Base-by-base conservation (phyloP, 2,888 invertebrate genomes). In the Iselma pallidipennis region DNA sequence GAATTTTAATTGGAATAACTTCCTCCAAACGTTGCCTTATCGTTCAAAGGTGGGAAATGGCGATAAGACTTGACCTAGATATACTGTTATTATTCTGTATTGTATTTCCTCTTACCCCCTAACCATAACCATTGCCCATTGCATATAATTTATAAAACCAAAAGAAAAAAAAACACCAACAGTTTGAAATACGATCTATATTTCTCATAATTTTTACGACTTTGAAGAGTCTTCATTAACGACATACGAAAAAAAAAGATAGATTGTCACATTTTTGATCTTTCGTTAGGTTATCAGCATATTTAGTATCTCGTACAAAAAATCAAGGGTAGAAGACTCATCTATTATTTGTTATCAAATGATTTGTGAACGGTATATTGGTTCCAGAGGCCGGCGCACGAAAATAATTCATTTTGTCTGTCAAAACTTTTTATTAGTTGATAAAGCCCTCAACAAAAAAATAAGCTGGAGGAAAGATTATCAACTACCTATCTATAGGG, bases 1-100 rank as follows among this genome's bases (percentile, higher is more conserved):
- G 51, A 61, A 57, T 61, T 61, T 61, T 61, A 61, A 61, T 61
- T 61, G 57, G 57, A 61, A 57, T 53, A 33, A 57, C 61, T 61
- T 61, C 61, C 61, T 61, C 55, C 29, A 53, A 53, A 52, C 26
- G 28, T 16, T 25, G 42, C 57, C 57, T 61, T 57, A 57, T 29
- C 51, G n/a, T 19, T 19, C 42, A 42, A 23, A 61, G 57, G 61
- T 61, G 57, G 57, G 54, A 51, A 57, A 49, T 4, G 42, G 28
- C 51, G 61, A 61, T 61, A 61, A 55, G 55, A 55, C 50, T 45
- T 61, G 61, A 57, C 61, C 61, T 61, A 61, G 55, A 52, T 61
- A 10, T 42, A 19, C 14, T 4, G 19, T 10, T 19, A 42, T 42
- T 31, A 2, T 16, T 37, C n/a, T 42, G 9, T 42, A 42, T 42